phyloP scores from a whole-genome alignment of 2,888 invertebrate species.

The Macrophya annulata region DNA sequence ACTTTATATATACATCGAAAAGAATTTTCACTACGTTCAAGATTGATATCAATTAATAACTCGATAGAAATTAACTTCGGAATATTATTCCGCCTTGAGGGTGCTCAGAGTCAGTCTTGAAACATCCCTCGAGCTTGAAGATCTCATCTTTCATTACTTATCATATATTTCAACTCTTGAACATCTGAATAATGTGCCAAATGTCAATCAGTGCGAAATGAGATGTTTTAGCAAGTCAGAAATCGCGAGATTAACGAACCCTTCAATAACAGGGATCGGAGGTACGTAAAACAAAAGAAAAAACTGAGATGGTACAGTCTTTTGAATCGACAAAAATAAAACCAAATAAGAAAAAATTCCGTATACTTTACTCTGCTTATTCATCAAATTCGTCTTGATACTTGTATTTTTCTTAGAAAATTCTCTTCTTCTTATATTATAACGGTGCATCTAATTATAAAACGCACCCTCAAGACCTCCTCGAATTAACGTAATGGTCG shows the following conservation, averaged over 20 bases:
- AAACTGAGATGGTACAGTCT: not conserved
- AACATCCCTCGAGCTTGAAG: not conserved
- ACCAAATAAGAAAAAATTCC: not conserved
- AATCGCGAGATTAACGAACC: not conserved
- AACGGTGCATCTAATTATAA: constrained; percentile 33
- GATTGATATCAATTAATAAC: not conserved
- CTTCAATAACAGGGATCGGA: constrained; percentile 11
- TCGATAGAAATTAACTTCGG: not conserved
- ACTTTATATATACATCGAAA: not conserved
- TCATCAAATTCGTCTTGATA: not conserved
- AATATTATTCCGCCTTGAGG: not conserved
- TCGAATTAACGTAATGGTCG: constrained; percentile 42
- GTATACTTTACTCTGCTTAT: not conserved
- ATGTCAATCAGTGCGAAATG: not conserved
- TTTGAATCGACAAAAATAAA: not conserved
- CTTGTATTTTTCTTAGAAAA: not conserved
- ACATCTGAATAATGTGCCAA: not conserved
- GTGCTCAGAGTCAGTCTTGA: not conserved
- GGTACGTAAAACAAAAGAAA: not conserved
- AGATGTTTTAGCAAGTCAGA: not conserved
- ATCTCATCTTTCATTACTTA: constrained; percentile 1
- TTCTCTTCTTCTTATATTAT: not conserved
- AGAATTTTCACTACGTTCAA: not conserved
- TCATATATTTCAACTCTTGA: not conserved
- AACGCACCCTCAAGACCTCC: not conserved